Base-by-base conservation (phyloP, 1,140 invertebrate genomes). In the Meteorus sp. region DNA sequence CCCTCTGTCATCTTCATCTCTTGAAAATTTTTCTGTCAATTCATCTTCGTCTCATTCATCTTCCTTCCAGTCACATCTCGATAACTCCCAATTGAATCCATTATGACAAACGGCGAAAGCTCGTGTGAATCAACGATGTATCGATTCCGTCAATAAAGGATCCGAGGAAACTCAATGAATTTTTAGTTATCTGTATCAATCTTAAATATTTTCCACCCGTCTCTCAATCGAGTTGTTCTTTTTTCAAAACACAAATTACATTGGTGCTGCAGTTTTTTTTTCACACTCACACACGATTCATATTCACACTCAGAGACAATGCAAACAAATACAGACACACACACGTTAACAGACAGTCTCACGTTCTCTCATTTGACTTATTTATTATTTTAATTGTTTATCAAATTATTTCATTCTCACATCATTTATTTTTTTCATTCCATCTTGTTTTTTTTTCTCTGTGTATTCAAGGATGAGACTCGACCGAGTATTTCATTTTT, bases 381-480 rank as follows among this genome's bases (percentile, higher is more conserved):
- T n/a, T n/a, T n/a, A n/a, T n/a, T n/a, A n/a, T n/a, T n/a, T n/a
- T n/a, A n/a, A n/a, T n/a, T n/a, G n/a, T n/a, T n/a, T n/a, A n/a
- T n/a, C n/a, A n/a, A n/a, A n/a, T n/a, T n/a, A n/a, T 22, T 15
- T 52, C 51, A 52, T 23, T 33, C 33, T 54, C 35, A 25, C 35
- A 39, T 25, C 25, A 41, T 25, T 52, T 7, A 22, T 55, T 44
- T 56, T 47, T 44, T 56, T 33, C 22, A 13, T 19, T 45, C 17
- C 3, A 11, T 25, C 8, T 17, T 15, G 9, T 29, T 3, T 17
- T 15, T 29, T 33, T 31, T 50, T 29, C 23, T 47, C 11, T 23
- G 19, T 9, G 47, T 51, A 51, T 51, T 53, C 25, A 20, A 53
- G 48, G 54, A 41, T 55, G 37, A 55, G 52, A 56, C 33, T 35